Percentiles rank a stretch among this genome's conserved stretches.
Conservation (phyloP, 2,797 vertebrate genomes). For the Phoeniculus purpureus region DNA sequence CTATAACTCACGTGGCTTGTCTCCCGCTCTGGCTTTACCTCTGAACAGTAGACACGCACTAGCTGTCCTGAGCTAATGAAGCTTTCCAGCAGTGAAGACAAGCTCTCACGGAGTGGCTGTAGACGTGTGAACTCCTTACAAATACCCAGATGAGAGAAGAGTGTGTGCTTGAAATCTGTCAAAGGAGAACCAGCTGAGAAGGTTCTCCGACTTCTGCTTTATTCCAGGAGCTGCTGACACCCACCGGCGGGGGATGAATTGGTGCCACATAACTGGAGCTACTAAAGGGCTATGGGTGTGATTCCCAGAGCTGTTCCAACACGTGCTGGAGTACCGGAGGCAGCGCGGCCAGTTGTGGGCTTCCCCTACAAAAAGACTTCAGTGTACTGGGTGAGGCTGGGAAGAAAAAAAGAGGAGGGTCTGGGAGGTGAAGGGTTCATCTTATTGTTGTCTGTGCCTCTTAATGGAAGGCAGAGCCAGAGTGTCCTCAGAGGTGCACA, state of each 20-base stretch:
- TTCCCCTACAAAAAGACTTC: background rate
- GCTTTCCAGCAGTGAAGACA: conserved; percentile 59
- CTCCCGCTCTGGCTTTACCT: conserved; percentile 6
- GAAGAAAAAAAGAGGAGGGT: background rate
- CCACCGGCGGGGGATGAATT: background rate
- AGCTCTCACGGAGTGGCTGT: background rate
- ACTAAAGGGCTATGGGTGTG: background rate
- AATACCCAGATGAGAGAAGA: conserved; percentile 34
- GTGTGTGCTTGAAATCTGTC: conserved; percentile 15
- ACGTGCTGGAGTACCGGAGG: background rate
- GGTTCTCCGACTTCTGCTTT: conserved; percentile 17
- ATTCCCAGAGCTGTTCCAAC: background rate
- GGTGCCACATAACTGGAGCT: conserved; percentile 25
- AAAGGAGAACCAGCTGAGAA: background rate
- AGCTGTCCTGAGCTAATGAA: conserved; percentile 35
- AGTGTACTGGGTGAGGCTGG: background rate
- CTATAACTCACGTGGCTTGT: background rate
- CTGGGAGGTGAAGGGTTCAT: background rate
- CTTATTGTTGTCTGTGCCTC: background rate
- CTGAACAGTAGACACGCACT: conserved; percentile 26
- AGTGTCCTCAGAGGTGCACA: background rate
- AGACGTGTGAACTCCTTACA: background rate
- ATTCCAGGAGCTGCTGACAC: conserved; percentile 23
- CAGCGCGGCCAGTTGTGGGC: background rate
- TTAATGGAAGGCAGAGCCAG: background rate